phyloP scores from a whole-genome alignment of 92 coral and sea anemone species.

The Phenganax marumi region DNA sequence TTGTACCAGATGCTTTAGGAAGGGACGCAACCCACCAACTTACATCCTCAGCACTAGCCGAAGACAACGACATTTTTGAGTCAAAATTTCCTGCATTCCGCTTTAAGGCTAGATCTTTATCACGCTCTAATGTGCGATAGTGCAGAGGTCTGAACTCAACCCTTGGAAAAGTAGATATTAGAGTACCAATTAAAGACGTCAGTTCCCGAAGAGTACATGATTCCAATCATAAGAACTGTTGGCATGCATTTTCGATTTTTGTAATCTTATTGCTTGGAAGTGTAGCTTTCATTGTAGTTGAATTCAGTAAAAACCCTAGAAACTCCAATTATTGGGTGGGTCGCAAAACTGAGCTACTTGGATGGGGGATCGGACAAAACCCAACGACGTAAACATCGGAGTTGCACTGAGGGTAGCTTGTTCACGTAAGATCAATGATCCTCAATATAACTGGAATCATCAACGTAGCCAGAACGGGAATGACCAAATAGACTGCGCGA shows the following conservation, averaged over 20 bases:
- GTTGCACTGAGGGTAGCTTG: conserved; percentile 30
- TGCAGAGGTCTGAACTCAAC: not conserved
- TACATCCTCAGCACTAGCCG: conserved; percentile 40
- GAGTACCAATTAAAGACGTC: conserved; percentile 24
- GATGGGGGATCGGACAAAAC: conserved; percentile 46
- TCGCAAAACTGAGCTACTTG: conserved; percentile 27
- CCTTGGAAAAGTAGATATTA: too few species aligned
- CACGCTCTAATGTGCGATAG: conserved; percentile 1
- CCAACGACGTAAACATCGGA: conserved; percentile 22
- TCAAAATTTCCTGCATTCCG: conserved; percentile 48
- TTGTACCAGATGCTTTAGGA: conserved; percentile 19
- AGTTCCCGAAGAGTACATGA: conserved; percentile 41
- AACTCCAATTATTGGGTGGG: conserved; percentile 45
- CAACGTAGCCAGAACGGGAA: conserved; percentile 58
- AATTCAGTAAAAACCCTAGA: too few species aligned
- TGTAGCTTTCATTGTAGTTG: conserved; percentile 14
- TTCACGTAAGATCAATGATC: conserved; percentile 17
- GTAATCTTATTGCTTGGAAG: conserved; percentile 4
- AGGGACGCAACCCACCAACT: conserved; percentile 51
- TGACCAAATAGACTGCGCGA: conserved; percentile 53
- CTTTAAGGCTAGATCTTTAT: conserved; percentile 37
- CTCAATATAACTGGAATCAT: conserved; percentile 52
- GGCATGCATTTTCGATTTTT: not conserved
- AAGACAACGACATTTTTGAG: conserved; percentile 36
- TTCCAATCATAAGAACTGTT: too few species aligned